Evolutionary conservation across 64 coral and sea anemone genomes (phyloP), one percentile per base, ranked within the genome.

Genomic region (Platygyra sinensis): DNA sequence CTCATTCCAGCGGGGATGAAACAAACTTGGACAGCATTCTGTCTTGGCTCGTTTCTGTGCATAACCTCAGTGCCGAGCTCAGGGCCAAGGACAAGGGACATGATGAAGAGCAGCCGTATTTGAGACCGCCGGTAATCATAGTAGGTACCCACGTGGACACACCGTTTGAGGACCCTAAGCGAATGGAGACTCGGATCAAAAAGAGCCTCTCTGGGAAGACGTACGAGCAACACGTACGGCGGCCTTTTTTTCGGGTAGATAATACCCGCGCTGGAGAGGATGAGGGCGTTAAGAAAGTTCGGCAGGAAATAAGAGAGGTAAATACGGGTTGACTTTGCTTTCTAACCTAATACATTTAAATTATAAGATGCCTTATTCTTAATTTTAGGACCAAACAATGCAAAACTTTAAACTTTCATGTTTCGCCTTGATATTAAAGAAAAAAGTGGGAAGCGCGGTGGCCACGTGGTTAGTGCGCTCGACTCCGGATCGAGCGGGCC

Each of bases 11-110:
- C 33, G 87, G 84, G 0, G 67, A 88, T 28, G 91, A 93, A 93
- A 93, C 91, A 7, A 93, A 93, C 91, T 60, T 93, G 52, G 91
- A 93, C 60, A 93, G 87, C 39, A 94, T 94, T 51, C 88, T 94
- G 29, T 94, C 93, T 3, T 94, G 93, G 93, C 85, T 80, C 30
- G 88, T 89, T 80, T 72, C 74, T 82, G 73, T 79, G 30, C 83
- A 88, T 52, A 59, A 75, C 71, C 74, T 86, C 0, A 69, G 79
- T 12, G 54, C 67, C 13, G 83, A 83, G 19, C 74, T 50, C 15
- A 80, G 77, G 9, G 49, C 46, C 13, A 86, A 72, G 33, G 69
- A 79, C 20, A 33, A 74, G 79, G 92, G 72, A 19, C 38, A 71
- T 16, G 82, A 59, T 7, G 64, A 74, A 15, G 73, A 95, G 4